Conservation (phyloP, 1,140 invertebrate genomes). For the Parasteatoda tepidariorum region DNA sequence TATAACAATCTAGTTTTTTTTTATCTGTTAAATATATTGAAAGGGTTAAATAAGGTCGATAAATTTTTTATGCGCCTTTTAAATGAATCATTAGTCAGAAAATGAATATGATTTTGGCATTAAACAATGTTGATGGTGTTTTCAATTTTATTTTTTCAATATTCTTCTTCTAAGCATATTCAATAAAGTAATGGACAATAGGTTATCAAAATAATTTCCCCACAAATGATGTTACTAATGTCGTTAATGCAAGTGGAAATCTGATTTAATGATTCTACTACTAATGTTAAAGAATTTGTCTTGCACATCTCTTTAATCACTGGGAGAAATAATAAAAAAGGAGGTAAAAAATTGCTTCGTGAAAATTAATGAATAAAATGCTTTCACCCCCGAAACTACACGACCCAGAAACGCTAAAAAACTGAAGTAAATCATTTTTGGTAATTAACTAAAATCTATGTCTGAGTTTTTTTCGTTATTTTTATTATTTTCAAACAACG, state of each 20-base stretch:
- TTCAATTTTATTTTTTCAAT: not conserved
- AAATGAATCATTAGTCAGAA: not conserved
- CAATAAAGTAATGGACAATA: conserved; percentile 49
- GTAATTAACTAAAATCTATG: conserved; percentile 49
- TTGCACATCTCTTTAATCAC: conserved; percentile 35
- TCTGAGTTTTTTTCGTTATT: not conserved
- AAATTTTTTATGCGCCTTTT: not conserved
- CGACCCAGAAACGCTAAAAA: not conserved
- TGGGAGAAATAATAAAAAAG: not conserved
- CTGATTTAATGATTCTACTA: conserved; percentile 37
- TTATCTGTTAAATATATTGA: not conserved
- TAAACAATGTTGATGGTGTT: conserved; percentile 38
- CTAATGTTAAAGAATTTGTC: conserved; percentile 53
- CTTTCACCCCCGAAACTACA: conserved; percentile 1
- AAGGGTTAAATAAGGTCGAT: not conserved
- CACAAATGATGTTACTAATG: conserved; percentile 17
- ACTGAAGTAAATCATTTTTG: conserved; percentile 41
- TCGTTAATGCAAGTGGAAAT: conserved; percentile 25
- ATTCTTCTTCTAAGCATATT: conserved; percentile 18
- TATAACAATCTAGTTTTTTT: no score
- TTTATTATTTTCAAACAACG: not conserved
- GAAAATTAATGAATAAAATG: conserved; percentile 42
- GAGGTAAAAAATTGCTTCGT: not conserved
- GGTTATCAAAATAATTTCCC: conserved; percentile 47
- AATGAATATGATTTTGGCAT: conserved; percentile 40